Conservation (phyloP, 2,113 vertebrate genomes). For the Grantiella picta region DNA sequence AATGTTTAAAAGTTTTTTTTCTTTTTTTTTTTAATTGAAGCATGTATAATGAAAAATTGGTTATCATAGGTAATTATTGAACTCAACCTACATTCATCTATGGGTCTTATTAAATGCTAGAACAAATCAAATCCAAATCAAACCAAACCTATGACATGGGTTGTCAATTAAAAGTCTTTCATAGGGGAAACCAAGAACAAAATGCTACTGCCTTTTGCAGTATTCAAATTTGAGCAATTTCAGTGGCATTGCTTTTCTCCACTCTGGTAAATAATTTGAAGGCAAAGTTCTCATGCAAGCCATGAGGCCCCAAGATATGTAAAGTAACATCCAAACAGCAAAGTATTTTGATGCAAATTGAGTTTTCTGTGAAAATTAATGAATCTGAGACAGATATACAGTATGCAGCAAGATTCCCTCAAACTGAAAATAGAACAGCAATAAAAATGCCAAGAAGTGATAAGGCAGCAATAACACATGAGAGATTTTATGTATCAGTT, state of each 20-base stretch:
- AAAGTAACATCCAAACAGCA: slow-evolving; percentile 1
- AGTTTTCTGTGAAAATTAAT: slow-evolving; percentile 68
- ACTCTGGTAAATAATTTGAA: not conserved
- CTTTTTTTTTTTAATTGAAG: not conserved
- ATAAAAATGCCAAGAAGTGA: slow-evolving; percentile 68
- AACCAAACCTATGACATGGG: not conserved
- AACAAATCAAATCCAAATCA: not conserved
- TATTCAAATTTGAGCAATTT: not conserved
- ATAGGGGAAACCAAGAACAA: not conserved
- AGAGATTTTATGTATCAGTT: slow-evolving; percentile 57
- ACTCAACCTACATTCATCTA: not conserved
- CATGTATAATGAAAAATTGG: not conserved
- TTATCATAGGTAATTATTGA: not conserved
- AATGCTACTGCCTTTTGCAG: not conserved
- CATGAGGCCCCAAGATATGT: slow-evolving; percentile 14
- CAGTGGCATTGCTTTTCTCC: not conserved
- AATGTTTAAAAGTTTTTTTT: not conserved
- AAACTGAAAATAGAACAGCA: slow-evolving; percentile 66
- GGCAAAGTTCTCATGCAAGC: slow-evolving; percentile 1
- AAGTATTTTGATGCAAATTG: slow-evolving; percentile 51
- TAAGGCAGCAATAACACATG: slow-evolving; percentile 56
- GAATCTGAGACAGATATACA: slow-evolving; percentile 44
- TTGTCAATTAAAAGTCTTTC: not conserved
- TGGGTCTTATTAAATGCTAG: not conserved
- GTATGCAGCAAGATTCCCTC: slow-evolving; percentile 43